Percentiles rank a stretch among this genome's conserved stretches.
Evolutionary conservation across 2,888 invertebrate species (phyloP).

Genomic region (Lysandra coridon): DNA sequence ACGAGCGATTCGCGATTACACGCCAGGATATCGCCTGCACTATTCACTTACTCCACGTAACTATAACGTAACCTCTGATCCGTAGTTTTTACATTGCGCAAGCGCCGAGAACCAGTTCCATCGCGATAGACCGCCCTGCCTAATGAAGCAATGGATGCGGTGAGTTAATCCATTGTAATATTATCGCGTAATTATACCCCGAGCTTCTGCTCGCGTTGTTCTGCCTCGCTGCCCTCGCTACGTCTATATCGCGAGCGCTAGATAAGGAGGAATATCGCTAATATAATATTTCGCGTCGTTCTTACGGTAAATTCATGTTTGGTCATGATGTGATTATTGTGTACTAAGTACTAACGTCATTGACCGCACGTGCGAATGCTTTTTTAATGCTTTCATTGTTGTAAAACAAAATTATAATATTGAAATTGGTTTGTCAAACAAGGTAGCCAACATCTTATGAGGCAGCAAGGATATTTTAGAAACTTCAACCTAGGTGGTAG

Average conservation of each 20-base stretch:
- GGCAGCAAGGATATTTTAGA: neutral
- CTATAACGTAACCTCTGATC: conserved; percentile 44
- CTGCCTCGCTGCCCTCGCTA: neutral
- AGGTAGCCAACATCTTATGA: neutral
- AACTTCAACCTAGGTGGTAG: neutral
- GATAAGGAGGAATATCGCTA: conserved; percentile 4
- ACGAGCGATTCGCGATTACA: conserved; percentile 36
- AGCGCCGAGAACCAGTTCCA: conserved; percentile 48
- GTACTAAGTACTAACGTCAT: neutral
- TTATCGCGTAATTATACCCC: conserved; percentile 32
- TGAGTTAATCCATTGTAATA: conserved; percentile 35
- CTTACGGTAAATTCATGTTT: conserved; percentile 8
- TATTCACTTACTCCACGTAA: conserved; percentile 34
- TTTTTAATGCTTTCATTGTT: neutral
- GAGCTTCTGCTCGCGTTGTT: conserved; percentile 25
- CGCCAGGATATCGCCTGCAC: conserved; percentile 38
- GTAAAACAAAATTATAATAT: neutral
- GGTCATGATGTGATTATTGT: neutral
- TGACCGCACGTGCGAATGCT: neutral
- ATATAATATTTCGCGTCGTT: conserved; percentile 12
- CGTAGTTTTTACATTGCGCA: conserved; percentile 46
- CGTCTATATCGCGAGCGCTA: conserved; percentile 3
- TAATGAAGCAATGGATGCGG: conserved; percentile 39
- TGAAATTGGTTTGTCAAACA: neutral
- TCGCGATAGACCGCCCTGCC: conserved; percentile 39